A percentile compares a stretch with the other conserved stretches of the same genome.
These are phyloP conservation scores for Apodemia duryi DNA, from an alignment of 2,888 invertebrate species.

Conservation along the genomic window DNA sequence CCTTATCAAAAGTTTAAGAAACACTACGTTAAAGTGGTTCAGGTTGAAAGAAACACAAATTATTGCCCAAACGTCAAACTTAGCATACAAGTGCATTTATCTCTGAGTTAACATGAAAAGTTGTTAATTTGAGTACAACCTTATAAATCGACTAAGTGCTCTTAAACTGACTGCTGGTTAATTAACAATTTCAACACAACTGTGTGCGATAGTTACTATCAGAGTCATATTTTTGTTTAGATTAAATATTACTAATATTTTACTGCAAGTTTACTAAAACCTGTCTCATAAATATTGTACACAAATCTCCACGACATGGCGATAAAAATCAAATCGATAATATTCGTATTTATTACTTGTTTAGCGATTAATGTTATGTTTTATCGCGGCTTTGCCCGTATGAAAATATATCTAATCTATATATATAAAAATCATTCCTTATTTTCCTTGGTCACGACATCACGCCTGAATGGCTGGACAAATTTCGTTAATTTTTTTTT, in stretches of 20 bases:
- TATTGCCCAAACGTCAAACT: not conserved
- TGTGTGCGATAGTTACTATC: not conserved
- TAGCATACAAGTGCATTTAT: not conserved
- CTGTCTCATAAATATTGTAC: slow-evolving; percentile 1
- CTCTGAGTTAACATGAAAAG: slow-evolving; percentile 23
- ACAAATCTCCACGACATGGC: slow-evolving; percentile 2
- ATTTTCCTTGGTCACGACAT: no score
- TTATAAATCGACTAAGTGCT: slow-evolving; percentile 41
- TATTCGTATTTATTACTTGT: not conserved
- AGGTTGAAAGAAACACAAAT: not conserved
- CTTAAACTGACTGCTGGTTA: slow-evolving; percentile 38
- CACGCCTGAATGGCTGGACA: no score
- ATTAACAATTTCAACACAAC: slow-evolving; percentile 48
- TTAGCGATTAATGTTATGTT: not conserved
- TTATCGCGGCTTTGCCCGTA: no score
- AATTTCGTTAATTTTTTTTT: no score
- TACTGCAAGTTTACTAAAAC: not conserved
- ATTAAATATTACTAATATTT: not conserved
- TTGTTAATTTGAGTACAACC: slow-evolving; percentile 31
- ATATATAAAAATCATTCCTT: no score
- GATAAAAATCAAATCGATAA: not conserved
- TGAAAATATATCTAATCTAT: no score
- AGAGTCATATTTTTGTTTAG: not conserved
- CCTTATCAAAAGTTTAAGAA: no score
- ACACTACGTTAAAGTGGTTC: no score